Base-by-base conservation (phyloP, 2,113 vertebrate genomes). In the Gopherus flavomarginatus region DNA sequence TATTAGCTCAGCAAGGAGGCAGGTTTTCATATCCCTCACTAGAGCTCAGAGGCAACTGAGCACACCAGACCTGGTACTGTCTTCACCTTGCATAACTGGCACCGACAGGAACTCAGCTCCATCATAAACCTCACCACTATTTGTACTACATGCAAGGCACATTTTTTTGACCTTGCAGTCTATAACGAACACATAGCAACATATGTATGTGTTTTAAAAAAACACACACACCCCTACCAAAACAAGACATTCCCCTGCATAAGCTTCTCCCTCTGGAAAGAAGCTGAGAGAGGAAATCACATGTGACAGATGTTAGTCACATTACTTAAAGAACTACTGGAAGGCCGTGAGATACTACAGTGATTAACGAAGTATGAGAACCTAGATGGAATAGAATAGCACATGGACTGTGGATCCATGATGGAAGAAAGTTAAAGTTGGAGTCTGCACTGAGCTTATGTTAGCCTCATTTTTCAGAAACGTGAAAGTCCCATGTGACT, bases 401-500 rank as follows among this genome's bases (percentile, higher is more conserved):
- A 83, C 42, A 88, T 10, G 47, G 44, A 57, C 3, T 12, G 2
- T 1, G 11, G 3, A 27, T 2, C 49, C 17, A 42, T 56, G 72
- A 50, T 1, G 1, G 35, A 31, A 85, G 1, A 4, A 57, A 42
- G 81, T 88, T 22, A 21, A 29, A 1, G 13, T 65, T 90, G 78
- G 22, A 92, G 72, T 59, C 42, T 4, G 90, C 11, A 11, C 53
- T 24, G 26, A 89, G 65, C 54, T 85, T 69, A 75, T 7, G 5
- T 19, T 65, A 94, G 65, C 2, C 47, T 59, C 75, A 8, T 88
- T 0, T 4, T 89, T 11, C 17, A 42, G 83, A 50, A 57, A 1
- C 0, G 2, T 26, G 2, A 92, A 77, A 53, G 8, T 13, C 5
- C 31, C 24, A 0, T 3, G 42, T 75, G 59, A 62, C 5, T 3